Evolutionary conservation across 2,797 vertebrate genomes (phyloP).

Genomic region (Arrhamphus sclerolepis): DNA sequence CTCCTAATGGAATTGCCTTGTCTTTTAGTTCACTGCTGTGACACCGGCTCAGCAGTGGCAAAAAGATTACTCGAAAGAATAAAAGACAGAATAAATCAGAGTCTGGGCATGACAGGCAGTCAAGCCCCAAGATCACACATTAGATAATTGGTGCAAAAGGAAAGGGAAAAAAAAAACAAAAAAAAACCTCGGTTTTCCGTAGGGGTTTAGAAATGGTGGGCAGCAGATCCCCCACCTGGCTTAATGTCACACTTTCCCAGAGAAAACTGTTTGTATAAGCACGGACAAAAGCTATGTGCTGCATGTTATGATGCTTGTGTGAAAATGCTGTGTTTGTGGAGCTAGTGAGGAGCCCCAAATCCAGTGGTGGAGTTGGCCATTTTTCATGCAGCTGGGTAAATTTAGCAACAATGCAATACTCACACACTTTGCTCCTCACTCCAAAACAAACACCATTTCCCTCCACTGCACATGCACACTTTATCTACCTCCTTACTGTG

Average conservation of each 20-base stretch:
- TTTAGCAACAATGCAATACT: slow-evolving; percentile 27
- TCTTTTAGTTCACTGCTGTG: slow-evolving; percentile 63
- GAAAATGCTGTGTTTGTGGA: slow-evolving; percentile 42
- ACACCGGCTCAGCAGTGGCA: slow-evolving; percentile 59
- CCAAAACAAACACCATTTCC: slow-evolving; percentile 61
- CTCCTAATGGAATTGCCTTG: slow-evolving; percentile 73
- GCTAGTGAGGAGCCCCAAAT: slow-evolving; percentile 35
- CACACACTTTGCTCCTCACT: slow-evolving; percentile 28
- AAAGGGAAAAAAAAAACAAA: slow-evolving; percentile 14
- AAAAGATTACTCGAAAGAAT: slow-evolving; percentile 71
- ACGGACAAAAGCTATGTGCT: slow-evolving; percentile 56
- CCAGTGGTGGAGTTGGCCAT: slow-evolving; percentile 32
- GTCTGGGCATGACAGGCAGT: slow-evolving; percentile 51
- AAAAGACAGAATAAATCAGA: slow-evolving; percentile 62
- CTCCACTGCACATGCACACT: slow-evolving; percentile 53
- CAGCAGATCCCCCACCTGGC: slow-evolving; percentile 52
- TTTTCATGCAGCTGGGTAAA: slow-evolving; percentile 55
- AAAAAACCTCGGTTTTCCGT: slow-evolving; percentile 28
- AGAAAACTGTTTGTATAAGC: slow-evolving; percentile 54
- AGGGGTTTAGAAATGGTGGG: slow-evolving; percentile 49
- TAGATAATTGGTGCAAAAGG: slow-evolving; percentile 72
- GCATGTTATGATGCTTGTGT: slow-evolving; percentile 47
- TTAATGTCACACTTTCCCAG: slow-evolving; percentile 61
- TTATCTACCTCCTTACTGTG: slow-evolving; percentile 38
- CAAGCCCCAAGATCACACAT: slow-evolving; percentile 65